Base-by-base conservation (phyloP, 2,888 invertebrate genomes). In the Thelaira solivaga region DNA sequence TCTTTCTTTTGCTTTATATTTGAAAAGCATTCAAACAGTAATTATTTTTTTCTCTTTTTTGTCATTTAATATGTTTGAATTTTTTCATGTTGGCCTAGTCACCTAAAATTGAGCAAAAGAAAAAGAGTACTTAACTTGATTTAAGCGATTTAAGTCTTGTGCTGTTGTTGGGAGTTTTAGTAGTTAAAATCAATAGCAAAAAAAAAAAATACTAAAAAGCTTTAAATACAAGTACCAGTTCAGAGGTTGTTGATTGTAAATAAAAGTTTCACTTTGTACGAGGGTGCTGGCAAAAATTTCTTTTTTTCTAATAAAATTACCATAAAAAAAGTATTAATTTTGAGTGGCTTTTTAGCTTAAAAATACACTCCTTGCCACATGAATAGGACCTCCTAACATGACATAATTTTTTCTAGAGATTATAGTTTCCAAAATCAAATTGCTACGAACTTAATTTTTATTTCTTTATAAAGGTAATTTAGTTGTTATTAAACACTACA, bases 91-190 rank as follows among this genome's bases (percentile, higher is more conserved):
- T 64, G 62, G 55, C 47, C 64, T 29, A 72, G 72, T 64, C 72
- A 72, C 72, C 72, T 39, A 72, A 72, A 72, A 59, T 22, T 8
- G 29, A 29, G 10, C 11, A 59, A 68, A 41, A 62, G 26, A 47
- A 45, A 61, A 36, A 55, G 51, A 51, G 16, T 34, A 43, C 26
- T 61, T 20, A 39, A 72, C 26, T 59, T 20, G 57, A 36, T 39
- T 47, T 68, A 47, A 57, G 26, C 43, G 26, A 57, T 45, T 57
- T 26, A 22, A 39, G 41, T 69, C 29, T 41, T 13, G 13, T 68
- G 26, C 34, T 43, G 13, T 53, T 20, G 31, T 22, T 31, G 20
- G n/a, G 29, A 16, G 13, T 47, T 20, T 34, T 24, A 47, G 16
- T 26, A 34, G 11, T 1, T 1, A 31, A 10, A 11, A 31, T 24